Evolutionary conservation across 92 coral and sea anemone species (phyloP), one percentile per base, ranked within the genome.

Genomic region (Actinostola sp.): DNA sequence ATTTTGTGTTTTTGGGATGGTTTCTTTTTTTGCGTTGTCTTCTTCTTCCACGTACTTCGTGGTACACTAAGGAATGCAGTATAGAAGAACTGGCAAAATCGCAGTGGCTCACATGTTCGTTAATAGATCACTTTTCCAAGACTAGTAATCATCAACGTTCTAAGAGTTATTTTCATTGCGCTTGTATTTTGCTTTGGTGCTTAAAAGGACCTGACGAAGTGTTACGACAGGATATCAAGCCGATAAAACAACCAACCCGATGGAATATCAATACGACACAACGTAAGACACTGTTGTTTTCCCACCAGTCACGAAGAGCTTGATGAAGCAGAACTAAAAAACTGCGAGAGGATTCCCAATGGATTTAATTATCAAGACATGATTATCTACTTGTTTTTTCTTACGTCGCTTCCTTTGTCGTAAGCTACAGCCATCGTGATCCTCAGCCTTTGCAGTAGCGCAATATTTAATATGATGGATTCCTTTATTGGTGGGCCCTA

Each of bases 351-450:
- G 73, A n/a, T n/a, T 89, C 27, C 79, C 88, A 66, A 92, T 93
- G 89, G 60, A 75, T 39, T 79, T 61, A 29, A 89, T 95, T 14
- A 57, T 88, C 25, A 82, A 38, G 99, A 95, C 55, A 82, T 95
- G 26, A 73, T 86, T 3, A 36, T 81, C 33, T 92, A 95, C 55
- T 71, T 95, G 21, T 67, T 95, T 17, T 95, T 92, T 62, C 62
- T 86, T 34, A 54, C 84, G 21, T 75, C 97, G 1, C 71, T 92
- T 68, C 84, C n/a, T n/a, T 78, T 31, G 59, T 86, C 41, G 92
- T 92, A 10, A 92, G 95, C 27, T 95, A 85, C 46, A 89, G 92
- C 13, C 97, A 95, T 43, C 89, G 97, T 16, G 98, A 95, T 80
- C 82, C 97, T 26, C 68, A 89, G 88, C 97, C 6, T 85, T 82